Evolutionary conservation across 2,888 invertebrate species (phyloP), one percentile per base, ranked within the genome.

Genomic region (Magallana nippona): DNA sequence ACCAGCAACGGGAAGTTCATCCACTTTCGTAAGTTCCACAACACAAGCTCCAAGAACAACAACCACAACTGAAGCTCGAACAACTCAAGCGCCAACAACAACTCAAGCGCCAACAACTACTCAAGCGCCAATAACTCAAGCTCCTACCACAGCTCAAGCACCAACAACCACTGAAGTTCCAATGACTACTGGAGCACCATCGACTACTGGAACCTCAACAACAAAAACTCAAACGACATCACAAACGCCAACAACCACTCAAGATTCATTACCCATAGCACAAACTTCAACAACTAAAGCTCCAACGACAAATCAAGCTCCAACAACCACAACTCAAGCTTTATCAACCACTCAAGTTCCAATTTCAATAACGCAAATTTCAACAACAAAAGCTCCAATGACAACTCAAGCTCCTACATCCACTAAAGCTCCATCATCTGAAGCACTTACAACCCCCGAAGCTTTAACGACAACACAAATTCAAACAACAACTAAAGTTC

Each of bases 321-420:
- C 82, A 82, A 79, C 79, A 57, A 84, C n/a, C n/a, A n/a, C 83
- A 19, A 82, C 78, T 3, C 44, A 56, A 82, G 13, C 82, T 17
- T 11, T 77, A 1, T 15, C 82, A 71, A 82, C 71, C 10, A 71
- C 82, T 19, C 44, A 13, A 55, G 22, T 56, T 55, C 55, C 77
- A 22, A 71, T 15, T 17, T 32, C 27, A 10, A 57, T 58, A n/a
- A 19, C 22, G 17, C 10, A 19, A 63, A 17, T n/a, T 19, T 8
- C 44, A 15, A 55, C 55, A 32, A 82, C 81, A n/a, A 8, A 27
- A 62, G 10, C 19, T 27, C 0, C 13, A 27, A 27, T 2, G 27
- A 27, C 27, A 15, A 27, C 81, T n/a, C 8, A 63, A 55, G 10
- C 82, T 55, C 10, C 55, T 13, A 44, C 63, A 55, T 15, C 71